Evolutionary conservation across 2,888 invertebrate genomes (phyloP).

Genomic region (Eupithecia subumbrata): DNA sequence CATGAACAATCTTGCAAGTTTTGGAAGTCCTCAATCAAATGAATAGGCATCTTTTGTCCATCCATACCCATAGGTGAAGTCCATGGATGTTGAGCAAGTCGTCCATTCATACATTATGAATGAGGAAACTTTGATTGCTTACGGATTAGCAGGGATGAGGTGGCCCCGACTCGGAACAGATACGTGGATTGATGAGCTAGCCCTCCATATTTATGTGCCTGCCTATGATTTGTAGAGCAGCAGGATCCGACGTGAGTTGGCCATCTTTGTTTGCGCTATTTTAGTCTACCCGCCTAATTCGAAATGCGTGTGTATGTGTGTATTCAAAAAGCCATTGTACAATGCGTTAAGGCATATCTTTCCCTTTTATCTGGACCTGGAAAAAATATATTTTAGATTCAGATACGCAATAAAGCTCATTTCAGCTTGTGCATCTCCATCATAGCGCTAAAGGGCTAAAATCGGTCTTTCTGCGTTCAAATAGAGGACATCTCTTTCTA

Average conservation of each 20-base stretch:
- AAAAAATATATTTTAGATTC: no score
- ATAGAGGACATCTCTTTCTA: no score
- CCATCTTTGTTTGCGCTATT: not conserved
- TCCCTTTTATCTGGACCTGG: no score
- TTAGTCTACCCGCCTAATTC: not conserved
- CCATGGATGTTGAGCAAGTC: conserved; percentile 27
- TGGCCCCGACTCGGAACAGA: conserved; percentile 13
- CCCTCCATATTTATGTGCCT: conserved; percentile 11
- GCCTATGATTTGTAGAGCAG: conserved; percentile 12
- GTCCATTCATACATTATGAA: conserved; percentile 41
- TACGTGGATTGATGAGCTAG: conserved; percentile 19
- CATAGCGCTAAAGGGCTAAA: no score
- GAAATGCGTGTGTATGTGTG: not conserved
- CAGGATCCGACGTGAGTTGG: conserved; percentile 2
- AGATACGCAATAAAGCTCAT: no score
- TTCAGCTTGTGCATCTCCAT: no score
- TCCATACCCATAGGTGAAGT: conserved; percentile 18
- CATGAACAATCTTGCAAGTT: conserved; percentile 8
- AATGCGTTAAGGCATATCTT: no score
- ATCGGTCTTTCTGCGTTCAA: no score
- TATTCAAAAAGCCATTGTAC: not conserved
- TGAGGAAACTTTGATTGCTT: conserved; percentile 45
- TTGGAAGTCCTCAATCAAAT: conserved; percentile 18
- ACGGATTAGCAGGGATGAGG: conserved; percentile 36
- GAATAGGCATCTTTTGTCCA: conserved; percentile 16